phyloP scores from a whole-genome alignment of 2,888 invertebrate species.

The Cerastis leucographa region DNA sequence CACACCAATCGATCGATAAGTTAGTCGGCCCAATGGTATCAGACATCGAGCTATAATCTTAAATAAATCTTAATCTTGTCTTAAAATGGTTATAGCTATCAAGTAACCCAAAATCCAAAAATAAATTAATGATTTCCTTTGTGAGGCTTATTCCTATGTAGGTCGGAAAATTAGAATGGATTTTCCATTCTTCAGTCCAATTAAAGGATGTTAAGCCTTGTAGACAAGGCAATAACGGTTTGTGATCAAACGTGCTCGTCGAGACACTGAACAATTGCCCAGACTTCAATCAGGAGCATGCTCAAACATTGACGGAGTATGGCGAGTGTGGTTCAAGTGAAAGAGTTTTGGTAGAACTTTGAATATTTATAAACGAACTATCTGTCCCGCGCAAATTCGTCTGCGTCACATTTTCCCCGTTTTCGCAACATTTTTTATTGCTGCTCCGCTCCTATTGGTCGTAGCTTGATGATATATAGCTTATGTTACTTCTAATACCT shows the following conservation, averaged over 20 bases:
- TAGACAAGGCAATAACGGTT: constrained; percentile 57
- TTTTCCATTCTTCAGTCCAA: constrained; percentile 23
- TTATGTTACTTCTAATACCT: too few species aligned
- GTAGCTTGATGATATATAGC: too few species aligned
- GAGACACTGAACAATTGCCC: constrained; percentile 61
- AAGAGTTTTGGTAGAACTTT: constrained; percentile 16
- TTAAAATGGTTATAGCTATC: too few species aligned
- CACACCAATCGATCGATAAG: too few species aligned
- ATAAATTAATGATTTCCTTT: neutral
- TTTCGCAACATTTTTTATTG: too few species aligned
- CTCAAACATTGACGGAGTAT: constrained; percentile 69
- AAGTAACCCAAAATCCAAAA: neutral
- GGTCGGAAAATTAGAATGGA: neutral
- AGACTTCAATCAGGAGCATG: constrained; percentile 68
- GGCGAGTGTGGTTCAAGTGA: constrained; percentile 41
- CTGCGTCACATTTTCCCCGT: too few species aligned
- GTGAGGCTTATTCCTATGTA: neutral
- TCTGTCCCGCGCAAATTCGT: too few species aligned
- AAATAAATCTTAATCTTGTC: too few species aligned
- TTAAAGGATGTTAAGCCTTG: constrained; percentile 42
- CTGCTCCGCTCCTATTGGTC: too few species aligned
- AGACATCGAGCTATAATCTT: neutral
- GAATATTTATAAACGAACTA: too few species aligned
- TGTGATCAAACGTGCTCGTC: constrained; percentile 49
- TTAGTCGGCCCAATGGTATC: too few species aligned